Evolutionary conservation across 2,113 vertebrate species (phyloP).

Genomic region (Petrocephalus microphthalmus): DNA sequence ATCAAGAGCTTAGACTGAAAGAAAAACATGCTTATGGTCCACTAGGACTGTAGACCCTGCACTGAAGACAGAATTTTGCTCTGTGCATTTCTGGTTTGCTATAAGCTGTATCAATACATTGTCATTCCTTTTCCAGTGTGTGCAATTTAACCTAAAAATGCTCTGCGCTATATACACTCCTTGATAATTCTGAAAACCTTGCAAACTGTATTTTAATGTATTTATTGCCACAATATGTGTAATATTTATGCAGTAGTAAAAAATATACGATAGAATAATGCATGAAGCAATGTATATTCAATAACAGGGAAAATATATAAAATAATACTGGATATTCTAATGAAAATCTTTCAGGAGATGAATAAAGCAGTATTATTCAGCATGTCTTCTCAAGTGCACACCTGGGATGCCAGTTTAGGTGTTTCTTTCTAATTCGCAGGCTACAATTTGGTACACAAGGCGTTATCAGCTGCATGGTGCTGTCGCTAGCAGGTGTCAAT

Average conservation of each 20-base stretch:
- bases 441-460: neutral
- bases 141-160: neutral
- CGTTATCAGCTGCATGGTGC: neutral
- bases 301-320: neutral
- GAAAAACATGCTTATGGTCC: neutral
- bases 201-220: neutral
- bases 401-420: too few relatives aligned
- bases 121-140: neutral
- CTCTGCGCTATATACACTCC: neutral
- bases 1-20: neutral
- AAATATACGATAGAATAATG: neutral
- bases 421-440: neutral
- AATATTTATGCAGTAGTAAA: neutral
- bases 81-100: neutral
- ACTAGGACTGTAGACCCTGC: neutral
- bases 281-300: neutral
- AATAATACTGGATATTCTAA: neutral
- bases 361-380: neutral
- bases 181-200: neutral
- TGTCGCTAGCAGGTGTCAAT: neutral
- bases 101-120: neutral
- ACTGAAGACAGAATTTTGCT: neutral
- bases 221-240: neutral
- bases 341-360: neutral
- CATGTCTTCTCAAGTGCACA: neutral